phyloP scores from a whole-genome alignment of 2,888 invertebrate species.

The Pandemis corylana region DNA sequence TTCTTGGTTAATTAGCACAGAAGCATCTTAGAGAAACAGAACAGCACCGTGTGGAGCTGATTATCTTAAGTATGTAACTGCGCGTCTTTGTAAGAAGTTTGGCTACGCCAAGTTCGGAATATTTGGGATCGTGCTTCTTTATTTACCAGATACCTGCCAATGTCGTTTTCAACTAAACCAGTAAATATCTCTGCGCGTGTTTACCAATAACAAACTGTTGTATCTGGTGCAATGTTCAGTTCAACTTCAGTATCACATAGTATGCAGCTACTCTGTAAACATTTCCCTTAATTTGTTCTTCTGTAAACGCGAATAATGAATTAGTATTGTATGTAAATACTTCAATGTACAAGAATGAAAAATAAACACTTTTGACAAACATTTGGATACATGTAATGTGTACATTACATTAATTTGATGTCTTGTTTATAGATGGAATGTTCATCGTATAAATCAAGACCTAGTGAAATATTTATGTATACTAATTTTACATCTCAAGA shows the following conservation, averaged over 20 bases:
- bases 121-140: not conserved
- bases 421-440: not conserved
- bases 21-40: conserved; percentile 37
- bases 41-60: conserved; percentile 9
- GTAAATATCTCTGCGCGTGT: not conserved
- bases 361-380: no score
- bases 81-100: conserved; percentile 6
- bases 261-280: conserved; percentile 6
- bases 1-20: conserved; percentile 53
- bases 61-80: conserved; percentile 10
- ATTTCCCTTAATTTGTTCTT: conserved; percentile 8
- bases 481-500: no score
- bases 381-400: no score
- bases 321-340: no score
- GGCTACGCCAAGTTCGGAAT: not conserved
- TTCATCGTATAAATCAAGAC: not conserved
- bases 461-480: no score
- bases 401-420: not conserved
- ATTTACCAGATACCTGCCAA: not conserved
- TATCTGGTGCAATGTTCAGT: conserved; percentile 6
- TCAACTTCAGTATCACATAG: conserved; percentile 6
- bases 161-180: not conserved
- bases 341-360: no score
- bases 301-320: conserved; percentile 8
- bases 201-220: conserved; percentile 1